Conservation (phyloP, 2,113 vertebrate species). For the Rostratula benghalensis region DNA sequence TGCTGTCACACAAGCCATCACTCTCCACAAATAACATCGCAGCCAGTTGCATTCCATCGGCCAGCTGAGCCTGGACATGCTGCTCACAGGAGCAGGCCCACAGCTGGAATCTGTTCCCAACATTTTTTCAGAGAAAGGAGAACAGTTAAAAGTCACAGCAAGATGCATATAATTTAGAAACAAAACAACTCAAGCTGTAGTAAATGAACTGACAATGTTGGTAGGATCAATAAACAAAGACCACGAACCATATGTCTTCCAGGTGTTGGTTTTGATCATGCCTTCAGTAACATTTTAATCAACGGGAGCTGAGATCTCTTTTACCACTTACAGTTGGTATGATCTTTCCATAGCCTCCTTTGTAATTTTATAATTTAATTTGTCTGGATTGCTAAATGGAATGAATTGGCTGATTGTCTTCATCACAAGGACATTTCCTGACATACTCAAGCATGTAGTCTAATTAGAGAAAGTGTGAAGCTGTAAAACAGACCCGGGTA, state of each 20-base stretch:
- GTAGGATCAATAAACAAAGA: neutral
- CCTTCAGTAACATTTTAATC: neutral
- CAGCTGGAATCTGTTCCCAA: neutral
- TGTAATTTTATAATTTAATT: neutral
- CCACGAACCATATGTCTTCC: neutral
- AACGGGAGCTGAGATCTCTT: neutral
- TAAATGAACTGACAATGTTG: neutral
- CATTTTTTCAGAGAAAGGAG: neutral
- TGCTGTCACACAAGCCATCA: neutral
- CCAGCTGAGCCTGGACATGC: neutral
- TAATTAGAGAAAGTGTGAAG: neutral
- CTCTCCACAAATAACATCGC: neutral
- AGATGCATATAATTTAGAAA: neutral
- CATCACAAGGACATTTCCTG: neutral
- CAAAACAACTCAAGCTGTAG: rapidly evolving
- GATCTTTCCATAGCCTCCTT: neutral
- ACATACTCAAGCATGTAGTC: neutral
- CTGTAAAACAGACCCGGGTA: neutral
- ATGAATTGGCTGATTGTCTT: neutral
- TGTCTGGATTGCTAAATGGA: conserved; percentile 10
- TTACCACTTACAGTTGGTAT: neutral
- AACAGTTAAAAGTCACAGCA: neutral
- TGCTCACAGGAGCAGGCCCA: neutral
- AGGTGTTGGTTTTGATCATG: neutral
- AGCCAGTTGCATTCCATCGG: neutral